phyloP scores from a whole-genome alignment of 2,113 vertebrate species.

The Hypomesus transpacificus region DNA sequence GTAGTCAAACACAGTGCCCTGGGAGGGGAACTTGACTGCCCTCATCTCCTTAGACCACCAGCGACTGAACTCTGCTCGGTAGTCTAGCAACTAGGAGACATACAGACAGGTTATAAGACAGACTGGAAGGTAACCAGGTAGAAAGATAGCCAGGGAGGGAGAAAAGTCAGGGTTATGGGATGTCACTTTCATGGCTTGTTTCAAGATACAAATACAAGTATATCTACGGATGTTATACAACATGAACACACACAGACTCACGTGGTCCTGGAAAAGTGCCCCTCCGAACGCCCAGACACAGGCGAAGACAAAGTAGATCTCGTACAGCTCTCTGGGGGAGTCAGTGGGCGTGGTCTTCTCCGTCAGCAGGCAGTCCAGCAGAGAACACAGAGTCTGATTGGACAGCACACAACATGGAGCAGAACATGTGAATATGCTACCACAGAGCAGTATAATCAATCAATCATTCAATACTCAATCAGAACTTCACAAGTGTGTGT shows the following conservation, averaged over 20 bases:
- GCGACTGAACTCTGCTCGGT: slow-evolving; percentile 79
- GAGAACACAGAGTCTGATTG: slow-evolving; percentile 71
- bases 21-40: slow-evolving; percentile 75
- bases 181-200: background rate
- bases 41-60: slow-evolving; percentile 83
- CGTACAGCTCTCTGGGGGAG: slow-evolving; percentile 75
- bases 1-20: slow-evolving; percentile 84
- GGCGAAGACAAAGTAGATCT: slow-evolving; percentile 80
- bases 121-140: background rate
- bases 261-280: slow-evolving; percentile 80
- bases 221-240: background rate
- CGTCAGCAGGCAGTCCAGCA: slow-evolving; percentile 78
- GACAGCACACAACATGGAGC: slow-evolving; percentile 21
- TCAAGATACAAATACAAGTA: background rate
- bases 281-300: slow-evolving; percentile 80
- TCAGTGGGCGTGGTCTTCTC: slow-evolving; percentile 78
- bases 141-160: background rate
- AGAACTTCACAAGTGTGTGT: background rate
- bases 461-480: too few species aligned
- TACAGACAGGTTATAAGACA: too few species aligned
- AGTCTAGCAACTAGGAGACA: slow-evolving; percentile 73
- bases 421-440: background rate
- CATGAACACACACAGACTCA: slow-evolving; percentile 45
- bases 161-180: too few species aligned
- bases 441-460: slow-evolving; percentile 1